Evolutionary conservation across 1,140 invertebrate species (phyloP).

Genomic region (Drosophila chauvacae): DNA sequence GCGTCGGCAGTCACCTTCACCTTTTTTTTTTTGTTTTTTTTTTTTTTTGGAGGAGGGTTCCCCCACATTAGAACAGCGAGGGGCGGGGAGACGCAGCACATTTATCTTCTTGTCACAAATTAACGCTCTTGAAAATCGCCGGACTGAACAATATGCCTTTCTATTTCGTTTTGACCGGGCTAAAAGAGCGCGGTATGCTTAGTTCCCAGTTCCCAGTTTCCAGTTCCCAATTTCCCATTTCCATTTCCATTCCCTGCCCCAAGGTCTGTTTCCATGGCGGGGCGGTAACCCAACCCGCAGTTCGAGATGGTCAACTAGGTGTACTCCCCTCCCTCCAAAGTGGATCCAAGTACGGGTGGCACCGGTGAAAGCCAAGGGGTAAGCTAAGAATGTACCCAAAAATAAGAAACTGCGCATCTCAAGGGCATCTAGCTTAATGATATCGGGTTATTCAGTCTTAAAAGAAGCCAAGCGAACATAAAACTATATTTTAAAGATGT

Average conservation of each 20-base stretch:
- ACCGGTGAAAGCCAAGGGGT: not conserved
- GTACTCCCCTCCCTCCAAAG: not conserved
- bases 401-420: not conserved
- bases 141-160: slow-evolving; percentile 59
- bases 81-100: slow-evolving; percentile 45
- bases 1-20: slow-evolving; percentile 17
- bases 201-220: not conserved
- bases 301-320: slow-evolving; percentile 5
- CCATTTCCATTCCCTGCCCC: slow-evolving; percentile 37
- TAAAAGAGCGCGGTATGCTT: no score
- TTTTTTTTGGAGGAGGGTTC: slow-evolving; percentile 10
- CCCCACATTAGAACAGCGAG: slow-evolving; percentile 47
- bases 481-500: not conserved
- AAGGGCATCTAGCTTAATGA: not conserved
- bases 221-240: not conserved
- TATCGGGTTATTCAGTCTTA: not conserved
- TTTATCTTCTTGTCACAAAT: slow-evolving; percentile 77
- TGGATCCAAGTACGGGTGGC: not conserved
- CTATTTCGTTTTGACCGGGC: slow-evolving; percentile 44
- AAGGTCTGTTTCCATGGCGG: slow-evolving; percentile 45
- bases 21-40: slow-evolving; percentile 4
- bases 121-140: slow-evolving; percentile 61
- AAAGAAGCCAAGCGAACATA: not conserved
- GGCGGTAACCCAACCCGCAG: slow-evolving; percentile 22
- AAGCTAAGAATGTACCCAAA: not conserved